Evolutionary conservation across 2,888 invertebrate genomes (phyloP).

Genomic region (Malthinus flaveolus): DNA sequence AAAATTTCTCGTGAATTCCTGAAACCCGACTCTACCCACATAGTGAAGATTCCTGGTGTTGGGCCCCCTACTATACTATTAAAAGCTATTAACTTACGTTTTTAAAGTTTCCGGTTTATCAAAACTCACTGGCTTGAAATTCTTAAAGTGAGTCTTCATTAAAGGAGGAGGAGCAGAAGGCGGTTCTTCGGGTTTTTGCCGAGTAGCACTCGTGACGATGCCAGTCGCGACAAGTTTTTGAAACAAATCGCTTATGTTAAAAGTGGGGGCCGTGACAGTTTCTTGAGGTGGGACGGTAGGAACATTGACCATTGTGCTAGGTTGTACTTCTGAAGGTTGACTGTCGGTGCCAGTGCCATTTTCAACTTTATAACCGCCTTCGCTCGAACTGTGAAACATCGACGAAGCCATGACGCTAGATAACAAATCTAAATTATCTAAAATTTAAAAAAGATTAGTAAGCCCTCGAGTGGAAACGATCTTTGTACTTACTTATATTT

Average conservation of each 20-base stretch:
- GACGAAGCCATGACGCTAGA: conserved; percentile 67
- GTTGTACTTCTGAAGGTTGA: conserved; percentile 5
- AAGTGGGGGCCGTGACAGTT: conserved; percentile 37
- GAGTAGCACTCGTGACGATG: conserved; percentile 60
- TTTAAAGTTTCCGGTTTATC: conserved; percentile 73
- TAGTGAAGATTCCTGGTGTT: too few species aligned
- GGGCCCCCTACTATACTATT: too few species aligned
- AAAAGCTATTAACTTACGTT: conserved; percentile 57
- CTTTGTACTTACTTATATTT: conserved; percentile 46
- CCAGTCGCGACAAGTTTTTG: conserved; percentile 85
- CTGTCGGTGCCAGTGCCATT: conserved; percentile 30
- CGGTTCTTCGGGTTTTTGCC: conserved; percentile 40
- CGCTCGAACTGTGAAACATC: conserved; percentile 59
- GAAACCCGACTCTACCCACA: too few species aligned
- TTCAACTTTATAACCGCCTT: conserved; percentile 61
- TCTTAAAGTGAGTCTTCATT: conserved; percentile 38
- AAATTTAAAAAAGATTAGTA: conserved; percentile 5
- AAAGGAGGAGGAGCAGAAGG: conserved; percentile 13
- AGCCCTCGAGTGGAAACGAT: too few species aligned
- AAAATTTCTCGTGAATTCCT: too few species aligned
- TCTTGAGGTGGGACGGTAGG: conserved; percentile 44
- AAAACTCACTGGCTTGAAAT: conserved; percentile 67
- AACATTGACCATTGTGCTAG: neutral
- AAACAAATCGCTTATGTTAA: conserved; percentile 82
- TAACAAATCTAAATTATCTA: conserved; percentile 64